These are phyloP conservation scores for Arnoldichthys spilopterus DNA, from an alignment of 2,797 vertebrate genomes.

Conservation along the genomic window DNA sequence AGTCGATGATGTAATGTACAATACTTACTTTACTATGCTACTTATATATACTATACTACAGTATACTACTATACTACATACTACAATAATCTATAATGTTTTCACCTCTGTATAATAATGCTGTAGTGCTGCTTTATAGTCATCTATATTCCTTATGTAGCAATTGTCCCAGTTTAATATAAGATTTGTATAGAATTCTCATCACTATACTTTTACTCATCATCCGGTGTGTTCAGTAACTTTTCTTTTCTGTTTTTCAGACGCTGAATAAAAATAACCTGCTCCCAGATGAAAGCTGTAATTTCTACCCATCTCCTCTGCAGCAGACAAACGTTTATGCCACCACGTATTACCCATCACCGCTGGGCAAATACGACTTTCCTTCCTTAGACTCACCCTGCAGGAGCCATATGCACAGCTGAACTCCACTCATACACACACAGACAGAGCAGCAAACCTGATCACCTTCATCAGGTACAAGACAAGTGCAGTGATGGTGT, in stretches of 20 bases:
- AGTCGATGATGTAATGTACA: too few relatives aligned
- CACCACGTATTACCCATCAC: slow-evolving; percentile 92
- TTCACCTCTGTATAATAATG: too few relatives aligned
- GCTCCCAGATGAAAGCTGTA: slow-evolving; percentile 92
- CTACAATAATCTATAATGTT: too few relatives aligned
- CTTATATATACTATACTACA: too few relatives aligned
- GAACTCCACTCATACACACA: slow-evolving; percentile 61
- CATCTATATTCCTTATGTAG: too few relatives aligned
- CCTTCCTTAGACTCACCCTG: slow-evolving; percentile 88
- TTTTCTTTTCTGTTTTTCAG: slow-evolving; percentile 62
- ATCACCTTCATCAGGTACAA: neutral
- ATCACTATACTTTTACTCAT: neutral
- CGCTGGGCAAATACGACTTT: slow-evolving; percentile 91
- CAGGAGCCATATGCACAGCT: slow-evolving; percentile 95
- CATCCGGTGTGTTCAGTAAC: neutral
- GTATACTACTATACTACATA: too few relatives aligned
- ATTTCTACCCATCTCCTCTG: slow-evolving; percentile 89
- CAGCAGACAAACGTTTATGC: slow-evolving; percentile 92
- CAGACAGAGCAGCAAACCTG: neutral
- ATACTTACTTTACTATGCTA: too few relatives aligned
- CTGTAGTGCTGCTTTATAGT: too few relatives aligned
- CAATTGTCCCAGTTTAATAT: too few relatives aligned
- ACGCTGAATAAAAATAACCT: slow-evolving; percentile 96
- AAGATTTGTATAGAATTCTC: too few relatives aligned
- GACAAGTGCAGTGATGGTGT: neutral